Conservation (phyloP, 1,140 invertebrate species). For the Sesamia nonagrioides region DNA sequence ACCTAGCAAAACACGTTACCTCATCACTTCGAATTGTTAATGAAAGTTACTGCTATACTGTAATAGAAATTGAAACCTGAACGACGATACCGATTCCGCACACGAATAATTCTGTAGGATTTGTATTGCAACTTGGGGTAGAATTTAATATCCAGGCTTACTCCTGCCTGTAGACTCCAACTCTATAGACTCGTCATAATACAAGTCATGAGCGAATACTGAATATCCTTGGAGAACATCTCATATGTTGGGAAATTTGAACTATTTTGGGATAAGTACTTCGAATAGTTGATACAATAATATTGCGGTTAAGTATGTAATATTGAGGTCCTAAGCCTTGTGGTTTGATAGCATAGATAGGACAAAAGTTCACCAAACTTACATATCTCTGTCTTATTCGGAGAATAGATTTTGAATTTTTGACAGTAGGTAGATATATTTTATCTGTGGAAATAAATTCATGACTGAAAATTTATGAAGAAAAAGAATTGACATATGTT, state of each 20-base stretch:
- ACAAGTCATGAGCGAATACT: not conserved
- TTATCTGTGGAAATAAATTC: no score
- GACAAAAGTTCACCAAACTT: no score
- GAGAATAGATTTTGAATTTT: no score
- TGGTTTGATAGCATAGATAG: no score
- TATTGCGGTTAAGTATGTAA: not conserved
- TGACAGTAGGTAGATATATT: no score
- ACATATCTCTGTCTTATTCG: no score
- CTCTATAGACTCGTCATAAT: constrained; percentile 16
- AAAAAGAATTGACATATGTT: no score
- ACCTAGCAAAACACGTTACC: no score
- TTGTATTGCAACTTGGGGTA: constrained; percentile 15
- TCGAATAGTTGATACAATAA: not conserved
- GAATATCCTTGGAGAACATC: not conserved
- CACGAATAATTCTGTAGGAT: constrained; percentile 19
- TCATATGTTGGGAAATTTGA: not conserved
- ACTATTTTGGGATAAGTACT: not conserved
- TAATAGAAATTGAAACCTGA: not conserved
- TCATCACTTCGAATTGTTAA: no score
- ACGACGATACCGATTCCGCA: constrained; percentile 26
- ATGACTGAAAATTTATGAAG: no score
- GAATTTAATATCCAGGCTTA: constrained; percentile 36
- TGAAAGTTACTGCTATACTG: not conserved
- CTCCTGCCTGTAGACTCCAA: not conserved
- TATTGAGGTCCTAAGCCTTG: not conserved